Evolutionary conservation across 2,888 invertebrate species (phyloP).

Genomic region (Bursaphelenchus okinawaensis): DNA sequence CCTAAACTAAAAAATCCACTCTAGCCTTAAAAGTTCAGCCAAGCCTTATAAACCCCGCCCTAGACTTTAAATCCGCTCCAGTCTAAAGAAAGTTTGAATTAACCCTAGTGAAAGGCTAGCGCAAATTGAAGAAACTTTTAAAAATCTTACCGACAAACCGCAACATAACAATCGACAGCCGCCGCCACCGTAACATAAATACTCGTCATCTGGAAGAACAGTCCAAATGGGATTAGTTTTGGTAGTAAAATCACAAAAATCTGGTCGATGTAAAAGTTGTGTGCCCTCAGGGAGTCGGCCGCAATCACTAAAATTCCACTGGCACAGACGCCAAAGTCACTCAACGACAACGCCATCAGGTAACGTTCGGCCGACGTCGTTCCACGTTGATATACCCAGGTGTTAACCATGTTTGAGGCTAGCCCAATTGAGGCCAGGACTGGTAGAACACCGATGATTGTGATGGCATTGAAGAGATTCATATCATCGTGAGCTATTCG

Average conservation of each 20-base stretch:
- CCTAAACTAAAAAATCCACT: no score
- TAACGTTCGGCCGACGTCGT: conserved; percentile 36
- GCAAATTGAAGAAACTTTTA: not conserved
- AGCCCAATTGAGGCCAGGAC: conserved; percentile 21
- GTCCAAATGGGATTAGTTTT: conserved; percentile 45
- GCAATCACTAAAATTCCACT: conserved; percentile 46
- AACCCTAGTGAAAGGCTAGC: conserved; percentile 3
- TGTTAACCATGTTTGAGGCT: conserved; percentile 24
- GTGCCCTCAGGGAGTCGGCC: conserved; percentile 44
- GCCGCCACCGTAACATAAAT: conserved; percentile 52
- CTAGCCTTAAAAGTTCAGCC: no score
- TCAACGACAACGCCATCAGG: conserved; percentile 39
- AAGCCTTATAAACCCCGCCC: no score
- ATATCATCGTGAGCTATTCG: conserved; percentile 24
- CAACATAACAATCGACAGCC: conserved; percentile 46
- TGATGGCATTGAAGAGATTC: conserved; percentile 23
- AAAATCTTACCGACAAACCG: conserved; percentile 33
- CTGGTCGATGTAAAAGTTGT: conserved; percentile 46
- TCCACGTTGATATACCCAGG: conserved; percentile 17
- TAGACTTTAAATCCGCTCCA: no score
- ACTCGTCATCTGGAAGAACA: conserved; percentile 50
- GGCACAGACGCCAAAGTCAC: conserved; percentile 43
- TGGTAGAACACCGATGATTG: conserved; percentile 27
- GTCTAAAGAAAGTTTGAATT: no score
- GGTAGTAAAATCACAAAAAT: conserved; percentile 45